A percentile compares a stretch with the other conserved stretches of the same genome.
phyloP scores from a whole-genome alignment of 2,888 invertebrate species.

The Nebria brevicollis region DNA sequence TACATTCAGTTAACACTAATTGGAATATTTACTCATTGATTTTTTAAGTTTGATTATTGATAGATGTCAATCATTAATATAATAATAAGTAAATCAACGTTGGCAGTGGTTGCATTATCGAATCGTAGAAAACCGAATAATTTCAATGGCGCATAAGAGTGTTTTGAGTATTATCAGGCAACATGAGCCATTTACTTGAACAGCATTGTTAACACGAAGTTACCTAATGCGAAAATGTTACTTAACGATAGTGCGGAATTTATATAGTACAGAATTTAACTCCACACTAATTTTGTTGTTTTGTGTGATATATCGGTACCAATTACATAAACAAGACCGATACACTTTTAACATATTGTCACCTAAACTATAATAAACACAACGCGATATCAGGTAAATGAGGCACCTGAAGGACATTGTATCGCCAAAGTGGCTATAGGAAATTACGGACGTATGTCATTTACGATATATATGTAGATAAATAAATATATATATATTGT shows the following conservation, averaged over 20 bases:
- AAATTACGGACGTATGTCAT: neutral
- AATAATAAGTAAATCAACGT: neutral
- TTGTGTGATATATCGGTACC: slow-evolving; percentile 29
- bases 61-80: neutral
- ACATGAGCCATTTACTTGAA: slow-evolving; percentile 23
- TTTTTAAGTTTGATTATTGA: neutral
- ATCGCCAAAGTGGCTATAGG: no score
- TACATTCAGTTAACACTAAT: slow-evolving; percentile 23
- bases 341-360: slow-evolving; percentile 23
- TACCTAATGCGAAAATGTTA: slow-evolving; percentile 32
- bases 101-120: no score
- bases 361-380: neutral
- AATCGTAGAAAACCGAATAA: neutral
- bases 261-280: slow-evolving; percentile 5
- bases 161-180: neutral
- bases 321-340: slow-evolving; percentile 37
- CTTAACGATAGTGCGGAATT: slow-evolving; percentile 26
- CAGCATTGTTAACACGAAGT: slow-evolving; percentile 45
- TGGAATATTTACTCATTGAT: slow-evolving; percentile 17
- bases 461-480: neutral
- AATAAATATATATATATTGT: neutral
- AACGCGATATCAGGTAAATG: neutral
- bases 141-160: neutral
- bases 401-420: neutral
- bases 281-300: slow-evolving; percentile 37